Base-by-base conservation (phyloP, 2,888 invertebrate genomes). In the Drosophila fulvimacula region DNA sequence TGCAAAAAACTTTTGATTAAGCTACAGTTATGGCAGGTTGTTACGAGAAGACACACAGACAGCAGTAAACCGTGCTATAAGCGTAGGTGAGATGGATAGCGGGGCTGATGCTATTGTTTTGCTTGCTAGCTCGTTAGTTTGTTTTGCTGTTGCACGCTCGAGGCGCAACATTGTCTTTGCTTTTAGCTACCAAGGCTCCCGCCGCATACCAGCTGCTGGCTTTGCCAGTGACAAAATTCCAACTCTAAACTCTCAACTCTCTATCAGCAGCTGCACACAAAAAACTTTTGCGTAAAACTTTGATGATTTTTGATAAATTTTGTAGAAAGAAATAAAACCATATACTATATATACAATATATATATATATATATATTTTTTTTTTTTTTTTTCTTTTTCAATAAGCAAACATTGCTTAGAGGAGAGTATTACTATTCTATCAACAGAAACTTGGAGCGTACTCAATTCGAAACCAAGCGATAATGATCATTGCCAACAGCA, bases 1-100 rank as follows among this genome's bases (percentile, higher is more conserved):
- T 74, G 79, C 62, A 76, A 90, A 90, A 91, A 91, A 91, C 90
- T 91, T 91, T 91, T 91, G 91, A 91, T 91, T 91, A 91, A 90
- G 90, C 90, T 86, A 84, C 90, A 89, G 90, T 90, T 90, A 90
- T 90, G 83, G 79, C 82, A 86, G 84, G 83, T 83, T 88, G 79
- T 86, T 81, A 76, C 67, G 64, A 58, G 63, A 66, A 63, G 61
- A 52, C 61, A 59, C 48, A 34, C 55, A 67, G 11, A 21, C 24
- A 36, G 21, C 51, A 9, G 51, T 34, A 24, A 27, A 38, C n/a
- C 52, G 38, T n/a, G 36, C 52, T 38, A 2, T n/a, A 24, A 34
- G 52, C 24, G 34, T 1, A 27, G 27, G 61, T 1, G n/a, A 11
- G 9, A 34, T 11, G 21, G 41, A n/a, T 19, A 10, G 56, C 7